Percentiles rank a stretch among this genome's conserved stretches.
phyloP scores from a whole-genome alignment of 2,113 vertebrate species.

The Esox niger region DNA sequence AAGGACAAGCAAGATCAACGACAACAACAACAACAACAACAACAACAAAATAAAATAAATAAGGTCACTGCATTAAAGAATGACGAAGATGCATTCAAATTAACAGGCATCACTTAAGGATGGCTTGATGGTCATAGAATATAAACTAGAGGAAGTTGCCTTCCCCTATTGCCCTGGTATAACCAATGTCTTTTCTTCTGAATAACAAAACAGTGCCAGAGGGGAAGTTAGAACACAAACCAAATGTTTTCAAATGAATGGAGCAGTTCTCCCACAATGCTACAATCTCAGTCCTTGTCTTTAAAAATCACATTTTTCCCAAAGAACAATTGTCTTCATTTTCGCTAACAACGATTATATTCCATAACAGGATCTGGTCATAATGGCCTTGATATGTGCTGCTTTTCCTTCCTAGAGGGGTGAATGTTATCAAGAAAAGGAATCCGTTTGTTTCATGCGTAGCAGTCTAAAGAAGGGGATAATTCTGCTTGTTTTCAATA shows the following conservation, averaged over 20 bases:
- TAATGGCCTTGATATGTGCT: slow-evolving; percentile 37
- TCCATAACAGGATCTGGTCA: slow-evolving; percentile 54
- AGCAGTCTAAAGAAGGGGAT: slow-evolving; percentile 31
- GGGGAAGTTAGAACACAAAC: slow-evolving; percentile 58
- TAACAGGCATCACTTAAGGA: slow-evolving; percentile 41
- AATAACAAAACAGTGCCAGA: slow-evolving; percentile 51
- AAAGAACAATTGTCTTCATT: slow-evolving; percentile 54
- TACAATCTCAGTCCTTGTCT: slow-evolving; percentile 22
- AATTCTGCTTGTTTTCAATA: slow-evolving; percentile 61
- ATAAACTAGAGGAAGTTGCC: slow-evolving; percentile 23
- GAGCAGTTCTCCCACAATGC: slow-evolving; percentile 13
- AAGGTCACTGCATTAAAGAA: slow-evolving; percentile 25
- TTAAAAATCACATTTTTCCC: slow-evolving; percentile 37
- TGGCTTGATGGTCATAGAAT: slow-evolving; percentile 35
- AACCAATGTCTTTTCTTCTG: slow-evolving; percentile 15
- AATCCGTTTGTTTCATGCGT: slow-evolving; percentile 33
- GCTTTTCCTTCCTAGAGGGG: slow-evolving; percentile 40
- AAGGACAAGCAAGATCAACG: slow-evolving; percentile 41
- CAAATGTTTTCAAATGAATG: slow-evolving; percentile 47
- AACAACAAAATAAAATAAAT: slow-evolving; percentile 35
- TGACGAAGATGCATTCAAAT: slow-evolving; percentile 18
- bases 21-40: slow-evolving; percentile 34
- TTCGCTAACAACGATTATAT: slow-evolving; percentile 40
- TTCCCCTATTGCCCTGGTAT: not conserved
- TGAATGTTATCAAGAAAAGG: slow-evolving; percentile 40